Evolutionary conservation across 2,797 vertebrate species (phyloP).

Genomic region (Synanceia verrucosa): DNA sequence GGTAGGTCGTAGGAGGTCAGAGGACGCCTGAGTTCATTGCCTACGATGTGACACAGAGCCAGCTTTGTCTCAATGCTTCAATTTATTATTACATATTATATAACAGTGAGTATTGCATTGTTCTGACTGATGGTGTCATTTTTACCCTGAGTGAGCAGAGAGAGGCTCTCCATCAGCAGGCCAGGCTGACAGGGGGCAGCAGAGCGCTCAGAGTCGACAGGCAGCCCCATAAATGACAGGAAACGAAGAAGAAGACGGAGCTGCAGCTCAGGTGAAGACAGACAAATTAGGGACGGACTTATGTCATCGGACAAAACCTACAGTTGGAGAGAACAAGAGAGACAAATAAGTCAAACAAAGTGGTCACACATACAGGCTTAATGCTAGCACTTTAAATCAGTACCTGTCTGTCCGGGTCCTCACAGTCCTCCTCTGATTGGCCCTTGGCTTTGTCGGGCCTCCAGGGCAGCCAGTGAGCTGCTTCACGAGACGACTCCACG

Average conservation of each 20-base stretch:
- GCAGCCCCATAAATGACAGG: conserved; percentile 91
- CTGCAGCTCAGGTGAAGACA: conserved; percentile 83
- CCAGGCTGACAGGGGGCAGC: conserved; percentile 75
- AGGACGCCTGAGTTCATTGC: conserved; percentile 73
- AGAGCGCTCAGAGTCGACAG: conserved; percentile 73
- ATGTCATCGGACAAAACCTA: conserved; percentile 97
- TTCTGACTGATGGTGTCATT: neutral
- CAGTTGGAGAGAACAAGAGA: neutral
- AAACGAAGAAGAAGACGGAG: conserved; percentile 85
- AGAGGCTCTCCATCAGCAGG: conserved; percentile 86
- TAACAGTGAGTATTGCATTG: neutral
- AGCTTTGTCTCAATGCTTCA: neutral
- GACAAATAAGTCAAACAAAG: neutral
- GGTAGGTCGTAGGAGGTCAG: conserved; percentile 80
- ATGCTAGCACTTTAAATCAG: neutral
- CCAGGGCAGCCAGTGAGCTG: conserved; percentile 93
- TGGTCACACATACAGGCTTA: neutral
- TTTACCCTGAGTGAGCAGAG: conserved; percentile 82
- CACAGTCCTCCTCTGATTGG: conserved; percentile 93
- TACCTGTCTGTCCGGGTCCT: conserved; percentile 97
- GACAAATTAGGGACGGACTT: conserved; percentile 87
- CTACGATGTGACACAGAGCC: conserved; percentile 27
- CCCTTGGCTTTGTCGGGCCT: conserved; percentile 91
- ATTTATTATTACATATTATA: neutral
- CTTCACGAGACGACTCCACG: conserved; percentile 89